Percentiles rank a stretch among this genome's conserved stretches.
phyloP scores from a whole-genome alignment of 2,888 invertebrate species.

The Schizaphis graminum region DNA sequence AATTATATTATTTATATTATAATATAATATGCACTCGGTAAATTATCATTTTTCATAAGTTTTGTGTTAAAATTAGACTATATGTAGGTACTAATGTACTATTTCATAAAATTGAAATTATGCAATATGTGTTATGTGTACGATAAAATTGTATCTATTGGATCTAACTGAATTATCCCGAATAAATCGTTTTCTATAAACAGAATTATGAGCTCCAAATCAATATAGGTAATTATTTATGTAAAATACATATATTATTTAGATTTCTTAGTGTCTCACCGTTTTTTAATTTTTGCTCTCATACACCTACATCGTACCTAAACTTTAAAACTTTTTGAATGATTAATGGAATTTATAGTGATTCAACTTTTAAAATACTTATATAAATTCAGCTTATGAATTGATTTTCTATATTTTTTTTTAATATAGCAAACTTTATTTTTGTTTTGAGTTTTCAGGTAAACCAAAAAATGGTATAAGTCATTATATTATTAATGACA shows the following conservation, averaged over 20 bases:
- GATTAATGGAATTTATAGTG: not conserved
- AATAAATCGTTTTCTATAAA: not conserved
- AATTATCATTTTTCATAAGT: no score
- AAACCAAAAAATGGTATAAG: slow-evolving; percentile 2
- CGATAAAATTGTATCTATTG: not conserved
- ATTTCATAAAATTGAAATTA: no score
- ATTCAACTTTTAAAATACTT: not conserved
- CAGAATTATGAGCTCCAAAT: not conserved
- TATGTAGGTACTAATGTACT: no score
- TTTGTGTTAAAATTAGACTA: no score
- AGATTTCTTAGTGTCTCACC: not conserved
- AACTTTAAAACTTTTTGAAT: not conserved
- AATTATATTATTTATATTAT: no score
- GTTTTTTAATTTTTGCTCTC: no score
- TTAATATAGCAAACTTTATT: not conserved
- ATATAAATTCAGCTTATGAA: not conserved
- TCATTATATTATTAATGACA: not conserved
- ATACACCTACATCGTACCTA: not conserved
- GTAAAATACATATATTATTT: not conserved
- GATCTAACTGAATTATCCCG: not conserved
- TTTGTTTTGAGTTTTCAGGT: not conserved
- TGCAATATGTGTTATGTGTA: no score
- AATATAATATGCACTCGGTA: no score
- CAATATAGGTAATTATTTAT: not conserved
- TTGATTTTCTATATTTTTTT: not conserved